These are phyloP conservation scores for Helicoverpa zea DNA, from an alignment of 1,140 invertebrate species.

Conservation along the genomic window DNA sequence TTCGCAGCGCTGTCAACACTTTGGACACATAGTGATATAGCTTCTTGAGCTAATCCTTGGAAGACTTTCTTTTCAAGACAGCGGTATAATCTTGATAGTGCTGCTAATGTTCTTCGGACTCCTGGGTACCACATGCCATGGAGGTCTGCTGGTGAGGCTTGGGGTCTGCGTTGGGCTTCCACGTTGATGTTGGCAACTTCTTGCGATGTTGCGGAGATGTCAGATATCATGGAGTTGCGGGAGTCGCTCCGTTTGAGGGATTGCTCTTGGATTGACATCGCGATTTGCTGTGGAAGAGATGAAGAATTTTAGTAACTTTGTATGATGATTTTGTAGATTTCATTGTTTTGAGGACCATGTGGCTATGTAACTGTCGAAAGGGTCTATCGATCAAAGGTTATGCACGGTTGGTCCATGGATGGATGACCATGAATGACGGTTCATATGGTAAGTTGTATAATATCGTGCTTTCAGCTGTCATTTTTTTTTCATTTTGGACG, in stretches of 20 bases:
- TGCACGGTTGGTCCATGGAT: too few species aligned
- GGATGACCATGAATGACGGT: too few species aligned
- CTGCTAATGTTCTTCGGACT: constrained; percentile 97
- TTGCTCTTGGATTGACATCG: constrained; percentile 90
- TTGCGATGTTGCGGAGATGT: constrained; percentile 88
- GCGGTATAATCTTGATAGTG: constrained; percentile 97
- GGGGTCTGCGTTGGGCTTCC: constrained; percentile 72
- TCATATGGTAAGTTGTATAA: too few species aligned
- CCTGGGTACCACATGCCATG: constrained; percentile 99
- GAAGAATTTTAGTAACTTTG: not conserved
- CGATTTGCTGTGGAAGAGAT: constrained; percentile 89
- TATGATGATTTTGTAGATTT: too few species aligned
- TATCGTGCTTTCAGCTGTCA: too few species aligned
- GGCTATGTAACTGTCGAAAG: too few species aligned
- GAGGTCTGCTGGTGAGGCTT: constrained; percentile 96
- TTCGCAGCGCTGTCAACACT: constrained; percentile 94
- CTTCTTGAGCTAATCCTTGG: constrained; percentile 98
- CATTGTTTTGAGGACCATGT: too few species aligned
- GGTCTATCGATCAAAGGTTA: too few species aligned
- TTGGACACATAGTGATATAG: constrained; percentile 96
- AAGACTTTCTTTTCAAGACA: constrained; percentile 98
- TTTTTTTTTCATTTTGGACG: too few species aligned
- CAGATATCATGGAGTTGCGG: constrained; percentile 89
- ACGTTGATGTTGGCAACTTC: constrained; percentile 89
- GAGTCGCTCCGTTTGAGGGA: constrained; percentile 89